Base-by-base conservation (phyloP, 2,888 invertebrate species). In the Pollenia angustigena region DNA sequence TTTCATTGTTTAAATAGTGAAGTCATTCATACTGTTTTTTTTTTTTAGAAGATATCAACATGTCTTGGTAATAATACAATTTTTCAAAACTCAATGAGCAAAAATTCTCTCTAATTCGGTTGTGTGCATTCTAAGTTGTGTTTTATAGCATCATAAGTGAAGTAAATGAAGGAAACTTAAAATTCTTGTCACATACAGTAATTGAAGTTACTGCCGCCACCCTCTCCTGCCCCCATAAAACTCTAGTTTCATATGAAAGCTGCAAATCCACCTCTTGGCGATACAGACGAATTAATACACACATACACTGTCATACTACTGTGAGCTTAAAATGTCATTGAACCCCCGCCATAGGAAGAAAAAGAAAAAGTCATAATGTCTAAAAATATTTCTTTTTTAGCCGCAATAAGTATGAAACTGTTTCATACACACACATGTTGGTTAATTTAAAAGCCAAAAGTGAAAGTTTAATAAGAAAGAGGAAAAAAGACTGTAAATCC, bases 131-230 rank as follows among this genome's bases (percentile, higher is more conserved):
- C 44, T 62, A 3, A 18, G 46, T 12, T 32, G 48, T 68, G 18
- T 52, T 50, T 46, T 60, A 44, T 52, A 50, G 44, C 44, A 44
- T 56, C 60, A 71, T 60, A 58, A 80, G 4, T 62, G n/a, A 40
- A 54, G 62, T 80, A 80, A 85, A 83, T 83, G 76, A 60, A 72
- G 40, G 18, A 83, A 80, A 81, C 81, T 86, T 71, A 52, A 83
- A 84, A 87, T 87, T 87, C 80, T 52, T 83, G 83, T 87, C 86
- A 83, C 86, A 87, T 62, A 64, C 66, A 71, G 64, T 75, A 82
- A 86, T 83, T 83, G 86, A 72, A 86, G 86, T 76, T 72, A 56
- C 50, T 44, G 54, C 23, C 54, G 10, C 18, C 48, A 8, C 6
- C 40, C 14, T 1, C 42, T 16, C 2, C 3, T 40, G 4, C 32